Evolutionary conservation across 1,140 invertebrate species (phyloP), one percentile per base, ranked within the genome.

Genomic region (Drosophila bifasciata): DNA sequence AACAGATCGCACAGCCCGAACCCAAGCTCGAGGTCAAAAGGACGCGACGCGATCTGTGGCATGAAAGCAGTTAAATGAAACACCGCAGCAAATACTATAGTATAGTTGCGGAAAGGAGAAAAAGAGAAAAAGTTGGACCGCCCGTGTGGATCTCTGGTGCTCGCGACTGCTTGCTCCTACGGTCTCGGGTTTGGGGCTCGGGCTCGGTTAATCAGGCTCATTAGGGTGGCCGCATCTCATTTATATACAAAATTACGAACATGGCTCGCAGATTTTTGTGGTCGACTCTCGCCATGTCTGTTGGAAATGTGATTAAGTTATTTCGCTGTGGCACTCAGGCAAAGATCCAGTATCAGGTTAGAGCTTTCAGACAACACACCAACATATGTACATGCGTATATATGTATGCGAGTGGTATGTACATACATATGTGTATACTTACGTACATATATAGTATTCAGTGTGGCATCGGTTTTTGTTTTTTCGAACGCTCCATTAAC

Each of bases 301-400:
- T 62, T 84, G 63, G 56, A 90, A 86, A 90, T 90, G 86, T 90
- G 86, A 90, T 90, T 90, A 90, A 90, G 86, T 89, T 89, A 89
- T 89, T 88, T 89, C 78, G 84, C 46, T 67, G 70, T 62, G 51
- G 50, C 70, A 73, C 70, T 68, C 60, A 69, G 59, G 40, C 50
- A 52, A 17, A 73, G 70, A 63, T 67, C 50, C 64, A 68, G 68
- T 62, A 68, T 68, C 32, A 36, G 32, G 32, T 36, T 36, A 36
- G 32, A 36, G 73, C 56, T 61, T 76, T 76, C 68, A 53, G 36
- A 70, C 21, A 28, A 44, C 52, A 59, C 49, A 60, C 53, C 28
- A 43, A 66, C 66, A 76, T 50, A 72, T 40, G 40, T 17, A 52
- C 53, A 50, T n/a, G 17, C 52, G 62, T 15, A 55, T 43, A 43